phyloP scores from a whole-genome alignment of 2,888 invertebrate genomes.

The Cistogaster globosa region DNA sequence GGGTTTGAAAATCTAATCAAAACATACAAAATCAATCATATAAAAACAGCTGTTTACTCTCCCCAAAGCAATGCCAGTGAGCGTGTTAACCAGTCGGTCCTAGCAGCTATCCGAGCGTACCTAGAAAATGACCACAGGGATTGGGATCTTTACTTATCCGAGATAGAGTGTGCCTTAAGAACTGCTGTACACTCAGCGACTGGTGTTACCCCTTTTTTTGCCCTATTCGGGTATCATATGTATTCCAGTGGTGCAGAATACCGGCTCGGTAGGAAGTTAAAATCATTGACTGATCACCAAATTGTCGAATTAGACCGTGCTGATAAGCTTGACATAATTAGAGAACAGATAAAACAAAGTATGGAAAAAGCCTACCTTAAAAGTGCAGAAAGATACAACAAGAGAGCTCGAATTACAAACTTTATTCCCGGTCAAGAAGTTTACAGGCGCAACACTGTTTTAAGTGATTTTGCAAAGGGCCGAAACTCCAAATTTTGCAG shows the following conservation, averaged over 20 bases:
- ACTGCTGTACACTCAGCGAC: conserved; percentile 17
- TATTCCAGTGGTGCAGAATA: not conserved
- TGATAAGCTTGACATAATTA: not conserved
- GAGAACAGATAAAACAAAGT: not conserved
- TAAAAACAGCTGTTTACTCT: conserved; percentile 1
- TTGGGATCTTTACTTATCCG: not conserved
- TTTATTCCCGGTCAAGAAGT: conserved; percentile 37
- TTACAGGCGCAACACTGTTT: not conserved
- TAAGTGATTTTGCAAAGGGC: conserved; percentile 13
- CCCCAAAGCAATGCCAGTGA: conserved; percentile 5
- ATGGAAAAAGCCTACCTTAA: conserved; percentile 6
- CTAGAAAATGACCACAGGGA: not conserved
- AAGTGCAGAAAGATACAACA: conserved; percentile 22
- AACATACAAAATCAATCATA: not conserved
- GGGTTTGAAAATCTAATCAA: not conserved
- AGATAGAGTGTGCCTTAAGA: conserved; percentile 20
- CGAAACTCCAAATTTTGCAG: conserved; percentile 17
- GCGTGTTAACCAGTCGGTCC: conserved; percentile 6
- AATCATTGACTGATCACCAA: not conserved
- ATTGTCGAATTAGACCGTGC: not conserved
- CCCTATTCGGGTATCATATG: conserved; percentile 13
- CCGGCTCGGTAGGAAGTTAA: not conserved
- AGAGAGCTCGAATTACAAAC: not conserved
- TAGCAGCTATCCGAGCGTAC: conserved; percentile 21
- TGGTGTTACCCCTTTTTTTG: not conserved